phyloP scores from a whole-genome alignment of 2,797 vertebrate genomes.

The Oreortyx pictus region DNA sequence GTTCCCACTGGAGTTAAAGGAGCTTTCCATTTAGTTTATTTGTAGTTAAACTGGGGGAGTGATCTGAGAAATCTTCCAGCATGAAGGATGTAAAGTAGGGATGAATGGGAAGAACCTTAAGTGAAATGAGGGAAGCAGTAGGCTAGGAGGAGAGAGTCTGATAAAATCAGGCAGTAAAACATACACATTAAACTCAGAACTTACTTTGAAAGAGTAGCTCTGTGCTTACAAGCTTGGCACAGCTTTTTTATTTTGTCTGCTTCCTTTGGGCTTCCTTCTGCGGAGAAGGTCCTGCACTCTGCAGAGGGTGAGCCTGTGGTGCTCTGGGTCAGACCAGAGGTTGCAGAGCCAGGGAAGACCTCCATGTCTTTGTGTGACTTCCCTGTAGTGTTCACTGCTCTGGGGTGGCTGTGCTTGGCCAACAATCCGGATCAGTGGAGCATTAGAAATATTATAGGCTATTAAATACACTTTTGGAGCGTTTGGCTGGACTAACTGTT shows the following conservation, averaged over 20 bases:
- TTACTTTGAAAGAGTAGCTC: background rate
- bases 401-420: background rate
- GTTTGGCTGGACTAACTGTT: constrained; percentile 23
- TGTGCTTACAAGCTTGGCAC: background rate
- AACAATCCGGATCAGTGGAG: background rate
- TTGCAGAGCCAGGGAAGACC: background rate
- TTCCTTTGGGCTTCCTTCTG: background rate
- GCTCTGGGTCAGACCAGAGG: background rate
- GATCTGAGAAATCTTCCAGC: background rate
- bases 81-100: background rate
- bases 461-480: constrained; percentile 42
- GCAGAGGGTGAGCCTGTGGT: background rate
- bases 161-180: constrained; percentile 23
- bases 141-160: background rate
- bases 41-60: background rate
- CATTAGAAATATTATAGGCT: constrained; percentile 35
- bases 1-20: background rate
- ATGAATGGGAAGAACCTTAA: background rate
- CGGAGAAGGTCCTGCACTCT: background rate
- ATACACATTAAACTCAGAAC: background rate
- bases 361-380: background rate
- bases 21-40: background rate
- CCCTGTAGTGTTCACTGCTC: background rate
- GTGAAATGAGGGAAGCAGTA: background rate
- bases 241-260: background rate